Base-by-base conservation (phyloP, 2,888 invertebrate species). In the Pollenia labialis region DNA sequence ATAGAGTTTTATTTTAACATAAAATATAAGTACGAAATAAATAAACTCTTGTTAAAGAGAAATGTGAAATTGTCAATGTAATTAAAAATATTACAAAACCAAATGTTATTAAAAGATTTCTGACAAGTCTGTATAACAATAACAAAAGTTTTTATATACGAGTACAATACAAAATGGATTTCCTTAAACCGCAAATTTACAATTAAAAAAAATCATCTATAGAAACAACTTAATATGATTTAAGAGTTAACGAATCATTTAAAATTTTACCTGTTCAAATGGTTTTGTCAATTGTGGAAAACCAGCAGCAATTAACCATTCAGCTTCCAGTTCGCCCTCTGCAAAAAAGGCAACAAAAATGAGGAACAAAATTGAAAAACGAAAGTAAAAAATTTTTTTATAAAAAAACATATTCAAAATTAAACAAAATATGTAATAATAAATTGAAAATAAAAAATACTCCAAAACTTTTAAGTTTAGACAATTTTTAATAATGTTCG, bases 301-400 rank as follows among this genome's bases (percentile, higher is more conserved):
- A 44, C 95, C 95, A 32, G 94, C 94, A 14, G 94, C 92, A 54
- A 94, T 93, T 58, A 95, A 90, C 95, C 95, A 95, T 85, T 94
- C 94, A 9, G 94, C 94, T 89, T 95, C 95, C 88, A 94, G 91
- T 90, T 94, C 94, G 11, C 94, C 95, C 89, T 94, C 94, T 94
- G 90, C 40, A 92, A 91, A 60, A 48, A 68, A 58, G 18, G 50
- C 16, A 85, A 54, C 18, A 44, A 74, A 76, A 75, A 85, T 12
- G 46, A 44, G 52, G 48, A 66, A 74, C 69, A 52, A 52, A 14
- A 60, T 58, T 12, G 18, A 14, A 12, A 16, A 40, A 54, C 18
- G 7, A 32, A 58, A 58, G 16, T 40, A 11, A 3, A n/a, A 12
- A 14, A 4, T 14, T 40, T 48, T 64, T 48, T 12, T 69, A 6